Evolutionary conservation across 2,888 invertebrate genomes (phyloP).

Genomic region (Siphonodentalium dalli): DNA sequence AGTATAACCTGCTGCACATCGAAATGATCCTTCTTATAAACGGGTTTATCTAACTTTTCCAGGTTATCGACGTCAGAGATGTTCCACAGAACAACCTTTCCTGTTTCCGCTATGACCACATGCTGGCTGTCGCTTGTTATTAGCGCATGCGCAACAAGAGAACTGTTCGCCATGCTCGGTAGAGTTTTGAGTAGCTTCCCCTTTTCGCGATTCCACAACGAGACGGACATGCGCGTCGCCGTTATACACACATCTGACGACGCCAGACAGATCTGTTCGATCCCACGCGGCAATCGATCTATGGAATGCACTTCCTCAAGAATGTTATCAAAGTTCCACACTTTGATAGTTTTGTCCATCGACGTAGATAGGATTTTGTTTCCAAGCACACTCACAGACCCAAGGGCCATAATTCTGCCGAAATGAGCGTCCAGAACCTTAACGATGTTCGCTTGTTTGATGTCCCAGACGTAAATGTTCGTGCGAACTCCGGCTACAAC

Average conservation of each 20-base stretch:
- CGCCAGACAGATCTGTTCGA: conserved; percentile 78
- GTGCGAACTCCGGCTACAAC: conserved; percentile 95
- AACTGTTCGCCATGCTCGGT: conserved; percentile 89
- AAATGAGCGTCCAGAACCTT: conserved; percentile 97
- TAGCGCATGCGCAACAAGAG: conserved; percentile 91
- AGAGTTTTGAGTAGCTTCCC: conserved; percentile 85
- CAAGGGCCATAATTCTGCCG: conserved; percentile 91
- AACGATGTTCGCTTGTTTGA: conserved; percentile 80
- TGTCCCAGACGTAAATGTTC: conserved; percentile 92
- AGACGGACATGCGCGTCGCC: conserved; percentile 92
- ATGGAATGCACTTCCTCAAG: conserved; percentile 83
- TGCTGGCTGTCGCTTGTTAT: conserved; percentile 84
- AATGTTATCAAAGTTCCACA: conserved; percentile 99
- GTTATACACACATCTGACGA: conserved; percentile 85
- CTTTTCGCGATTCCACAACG: conserved; percentile 89
- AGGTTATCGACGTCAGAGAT: too few relatives aligned
- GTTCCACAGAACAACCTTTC: conserved; percentile 90
- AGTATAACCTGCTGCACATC: conserved; percentile 79
- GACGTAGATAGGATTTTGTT: conserved; percentile 86
- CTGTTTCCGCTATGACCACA: conserved; percentile 90
- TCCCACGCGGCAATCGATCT: conserved; percentile 91
- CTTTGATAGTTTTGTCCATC: conserved; percentile 96
- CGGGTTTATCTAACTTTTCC: conserved; percentile 75
- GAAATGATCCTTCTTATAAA: conserved; percentile 84
- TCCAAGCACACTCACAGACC: conserved; percentile 79